phyloP scores from a whole-genome alignment of 2,888 invertebrate genomes.

The Cephonodes hylas region DNA sequence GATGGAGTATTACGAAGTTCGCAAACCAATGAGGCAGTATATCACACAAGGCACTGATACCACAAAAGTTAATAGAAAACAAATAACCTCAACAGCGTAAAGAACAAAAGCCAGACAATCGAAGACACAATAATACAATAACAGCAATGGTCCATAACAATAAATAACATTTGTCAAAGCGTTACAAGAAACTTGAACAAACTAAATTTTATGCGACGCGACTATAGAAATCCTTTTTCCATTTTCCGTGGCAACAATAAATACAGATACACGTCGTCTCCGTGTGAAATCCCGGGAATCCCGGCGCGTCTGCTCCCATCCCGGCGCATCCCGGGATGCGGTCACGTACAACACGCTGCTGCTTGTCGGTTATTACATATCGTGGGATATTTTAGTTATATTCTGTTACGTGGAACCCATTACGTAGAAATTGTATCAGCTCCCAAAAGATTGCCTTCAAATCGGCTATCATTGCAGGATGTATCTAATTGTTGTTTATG shows the following conservation, averaged over 20 bases:
- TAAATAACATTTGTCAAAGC: neutral
- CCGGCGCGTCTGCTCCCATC: constrained; percentile 15
- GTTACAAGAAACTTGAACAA: constrained; percentile 19
- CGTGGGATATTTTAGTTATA: constrained; percentile 9
- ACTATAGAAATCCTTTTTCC: constrained; percentile 29
- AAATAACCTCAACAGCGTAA: neutral
- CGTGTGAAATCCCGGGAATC: constrained; percentile 22
- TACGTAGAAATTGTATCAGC: neutral
- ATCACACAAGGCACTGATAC: too few species aligned
- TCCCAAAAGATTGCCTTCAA: too few species aligned
- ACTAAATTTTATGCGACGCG: constrained; percentile 19
- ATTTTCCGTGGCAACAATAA: constrained; percentile 32
- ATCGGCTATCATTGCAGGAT: too few species aligned
- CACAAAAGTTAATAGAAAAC: neutral
- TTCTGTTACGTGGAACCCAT: neutral
- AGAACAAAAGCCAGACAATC: neutral
- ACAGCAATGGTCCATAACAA: neutral
- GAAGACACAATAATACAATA: neutral
- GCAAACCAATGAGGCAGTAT: too few species aligned
- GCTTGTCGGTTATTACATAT: constrained; percentile 12
- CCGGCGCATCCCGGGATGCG: constrained; percentile 21
- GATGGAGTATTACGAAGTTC: too few species aligned
- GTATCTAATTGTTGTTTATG: too few species aligned
- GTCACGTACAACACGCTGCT: constrained; percentile 28
- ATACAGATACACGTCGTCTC: constrained; percentile 35